phyloP scores from a whole-genome alignment of 1,140 invertebrate genomes.

The Heliothis virescens region DNA sequence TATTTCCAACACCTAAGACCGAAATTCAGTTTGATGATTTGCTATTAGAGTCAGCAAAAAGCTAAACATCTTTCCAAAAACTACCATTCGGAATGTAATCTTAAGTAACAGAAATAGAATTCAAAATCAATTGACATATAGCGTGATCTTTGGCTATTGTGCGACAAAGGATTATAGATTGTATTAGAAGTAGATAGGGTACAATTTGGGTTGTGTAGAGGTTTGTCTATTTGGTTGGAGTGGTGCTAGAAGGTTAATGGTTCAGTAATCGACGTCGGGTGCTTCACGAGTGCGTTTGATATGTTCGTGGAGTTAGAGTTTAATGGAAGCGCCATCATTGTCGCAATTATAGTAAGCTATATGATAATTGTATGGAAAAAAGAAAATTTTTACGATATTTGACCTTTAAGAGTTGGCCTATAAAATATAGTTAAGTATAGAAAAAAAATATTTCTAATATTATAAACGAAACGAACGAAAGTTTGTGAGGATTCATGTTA shows the following conservation, averaged over 20 bases:
- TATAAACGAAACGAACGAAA: too few relatives aligned
- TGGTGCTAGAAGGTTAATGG: slow-evolving; percentile 75
- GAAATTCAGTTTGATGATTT: slow-evolving; percentile 17
- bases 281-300: slow-evolving; percentile 70
- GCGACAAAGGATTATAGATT: slow-evolving; percentile 49
- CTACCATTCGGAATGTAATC: slow-evolving; percentile 47
- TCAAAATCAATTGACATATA: slow-evolving; percentile 30
- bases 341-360: not conserved
- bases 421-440: too few relatives aligned
- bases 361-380: too few relatives aligned
- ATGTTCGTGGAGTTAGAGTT: slow-evolving; percentile 51
- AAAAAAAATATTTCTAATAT: too few relatives aligned
- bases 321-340: not conserved
- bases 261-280: slow-evolving; percentile 74
- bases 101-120: slow-evolving; percentile 27
- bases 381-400: not conserved
- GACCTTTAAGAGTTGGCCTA: not conserved
- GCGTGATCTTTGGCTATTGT: not conserved
- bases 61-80: slow-evolving; percentile 53
- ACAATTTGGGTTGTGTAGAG: slow-evolving; percentile 52
- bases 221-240: slow-evolving; percentile 62
- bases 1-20: not conserved
- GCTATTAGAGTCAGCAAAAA: slow-evolving; percentile 55
- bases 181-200: slow-evolving; percentile 54
- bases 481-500: too few relatives aligned